A percentile compares a stretch with the other conserved stretches of the same genome.
These are phyloP conservation scores for Porites lobata DNA, from an alignment of 92 coral and sea anemone genomes.

Conservation along the genomic window DNA sequence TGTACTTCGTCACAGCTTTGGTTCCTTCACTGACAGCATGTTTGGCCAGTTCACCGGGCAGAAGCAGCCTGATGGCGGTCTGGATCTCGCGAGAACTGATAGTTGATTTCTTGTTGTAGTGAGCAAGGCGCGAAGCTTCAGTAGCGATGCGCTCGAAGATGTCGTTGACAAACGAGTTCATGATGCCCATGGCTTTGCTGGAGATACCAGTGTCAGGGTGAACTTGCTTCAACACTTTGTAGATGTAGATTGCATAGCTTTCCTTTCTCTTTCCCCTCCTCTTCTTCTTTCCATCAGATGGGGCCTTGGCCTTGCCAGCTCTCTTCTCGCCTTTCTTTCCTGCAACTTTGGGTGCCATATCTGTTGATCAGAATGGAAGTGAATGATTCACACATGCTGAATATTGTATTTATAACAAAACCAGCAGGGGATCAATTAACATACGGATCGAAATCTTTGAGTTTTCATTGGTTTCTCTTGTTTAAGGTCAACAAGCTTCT, in stretches of 20 bases:
- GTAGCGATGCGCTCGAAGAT: constrained; percentile 90
- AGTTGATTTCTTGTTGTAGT: constrained; percentile 87
- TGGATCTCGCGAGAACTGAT: constrained; percentile 94
- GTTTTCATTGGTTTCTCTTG: too few relatives aligned
- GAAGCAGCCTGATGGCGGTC: constrained; percentile 79
- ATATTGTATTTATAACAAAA: too few relatives aligned
- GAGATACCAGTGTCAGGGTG: constrained; percentile 97
- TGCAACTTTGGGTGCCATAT: constrained; percentile 39
- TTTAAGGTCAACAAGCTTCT: too few relatives aligned
- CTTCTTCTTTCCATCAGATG: constrained; percentile 41
- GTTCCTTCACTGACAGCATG: constrained; percentile 98
- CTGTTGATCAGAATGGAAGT: neutral
- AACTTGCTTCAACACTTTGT: constrained; percentile 93
- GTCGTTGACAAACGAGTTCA: constrained; percentile 91
- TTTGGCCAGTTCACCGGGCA: constrained; percentile 88
- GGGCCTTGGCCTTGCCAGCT: constrained; percentile 39
- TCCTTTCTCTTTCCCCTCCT: constrained; percentile 67
- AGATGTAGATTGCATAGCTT: constrained; percentile 88
- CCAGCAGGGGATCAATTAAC: too few relatives aligned
- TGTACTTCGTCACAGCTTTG: constrained; percentile 97
- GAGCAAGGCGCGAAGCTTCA: constrained; percentile 83
- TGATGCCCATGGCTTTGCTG: constrained; percentile 96
- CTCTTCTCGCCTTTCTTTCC: constrained; percentile 53
- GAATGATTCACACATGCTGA: too few relatives aligned
- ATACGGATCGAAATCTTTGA: too few relatives aligned